These are phyloP conservation scores for Drosophila kepulauana DNA, from an alignment of 1,140 invertebrate genomes.

Conservation along the genomic window DNA sequence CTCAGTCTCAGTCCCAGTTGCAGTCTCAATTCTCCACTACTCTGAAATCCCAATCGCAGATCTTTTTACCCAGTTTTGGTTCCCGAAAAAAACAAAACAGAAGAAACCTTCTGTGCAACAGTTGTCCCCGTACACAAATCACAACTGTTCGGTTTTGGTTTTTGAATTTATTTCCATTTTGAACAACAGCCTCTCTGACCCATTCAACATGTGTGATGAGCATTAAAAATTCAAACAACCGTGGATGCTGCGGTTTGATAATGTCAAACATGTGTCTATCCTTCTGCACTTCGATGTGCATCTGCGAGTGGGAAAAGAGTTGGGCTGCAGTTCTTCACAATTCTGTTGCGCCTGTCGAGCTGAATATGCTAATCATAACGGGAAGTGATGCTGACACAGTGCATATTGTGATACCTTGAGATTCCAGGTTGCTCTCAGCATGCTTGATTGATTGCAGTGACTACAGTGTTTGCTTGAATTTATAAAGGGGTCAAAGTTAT, in stretches of 20 bases:
- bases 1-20: constrained; percentile 12
- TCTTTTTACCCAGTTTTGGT: constrained; percentile 41
- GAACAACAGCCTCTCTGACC: constrained; percentile 13
- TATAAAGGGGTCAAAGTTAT: not conserved
- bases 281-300: constrained; percentile 24
- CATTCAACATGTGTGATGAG: constrained; percentile 60
- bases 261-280: constrained; percentile 77
- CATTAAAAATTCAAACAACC: constrained; percentile 55
- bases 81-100: constrained; percentile 10
- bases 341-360: constrained; percentile 20
- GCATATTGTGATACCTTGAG: not conserved
- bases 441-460: not conserved
- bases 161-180: constrained; percentile 79
- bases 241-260: constrained; percentile 71
- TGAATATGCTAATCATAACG: constrained; percentile 58
- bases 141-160: constrained; percentile 68
- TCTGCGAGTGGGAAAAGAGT: constrained; percentile 46
- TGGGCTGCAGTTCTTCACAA: constrained; percentile 15
- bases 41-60: constrained; percentile 23
- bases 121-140: constrained; percentile 69
- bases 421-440: not conserved
- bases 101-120: constrained; percentile 55
- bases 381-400: constrained; percentile 10
- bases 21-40: constrained; percentile 3
- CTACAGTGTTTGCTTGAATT: not conserved